Evolutionary conservation across 2,888 invertebrate species (phyloP).

Genomic region (Hyposoter dolosus): DNA sequence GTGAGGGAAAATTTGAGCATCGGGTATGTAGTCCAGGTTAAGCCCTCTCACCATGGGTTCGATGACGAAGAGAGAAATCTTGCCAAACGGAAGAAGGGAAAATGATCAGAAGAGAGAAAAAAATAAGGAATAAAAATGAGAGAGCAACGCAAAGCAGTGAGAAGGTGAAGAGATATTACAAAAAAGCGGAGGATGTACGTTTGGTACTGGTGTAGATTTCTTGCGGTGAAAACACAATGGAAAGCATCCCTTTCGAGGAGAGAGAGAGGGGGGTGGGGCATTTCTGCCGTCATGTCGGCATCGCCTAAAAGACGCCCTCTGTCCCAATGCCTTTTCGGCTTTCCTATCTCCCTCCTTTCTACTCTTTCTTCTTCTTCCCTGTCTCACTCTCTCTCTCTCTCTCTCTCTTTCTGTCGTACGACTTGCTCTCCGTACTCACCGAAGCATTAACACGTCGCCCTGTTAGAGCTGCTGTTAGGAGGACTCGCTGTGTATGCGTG

Average conservation of each 20-base stretch:
- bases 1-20: slow-evolving; percentile 51
- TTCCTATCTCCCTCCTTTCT: slow-evolving; percentile 36
- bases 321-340: slow-evolving; percentile 60
- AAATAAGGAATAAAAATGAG: slow-evolving; percentile 11
- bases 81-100: slow-evolving; percentile 13
- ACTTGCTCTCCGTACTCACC: slow-evolving; percentile 64
- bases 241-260: neutral
- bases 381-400: slow-evolving; percentile 50
- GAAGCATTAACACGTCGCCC: slow-evolving; percentile 71
- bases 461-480: slow-evolving; percentile 60
- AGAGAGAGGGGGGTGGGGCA: slow-evolving; percentile 21
- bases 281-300: slow-evolving; percentile 57
- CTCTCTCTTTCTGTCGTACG: slow-evolving; percentile 23
- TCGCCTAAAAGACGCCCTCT: slow-evolving; percentile 62
- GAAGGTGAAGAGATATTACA: neutral
- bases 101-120: slow-evolving; percentile 21
- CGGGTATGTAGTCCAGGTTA: slow-evolving; percentile 42
- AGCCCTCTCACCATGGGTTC: slow-evolving; percentile 42
- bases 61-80: slow-evolving; percentile 44
- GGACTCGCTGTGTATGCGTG: slow-evolving; percentile 16
- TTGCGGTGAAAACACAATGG: slow-evolving; percentile 63
- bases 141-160: neutral
- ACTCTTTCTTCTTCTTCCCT: slow-evolving; percentile 18
- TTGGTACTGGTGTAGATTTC: slow-evolving; percentile 55
- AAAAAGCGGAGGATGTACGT: slow-evolving; percentile 36